Base-by-base conservation (phyloP, 1,140 invertebrate genomes). In the Saccostrea glomerata region DNA sequence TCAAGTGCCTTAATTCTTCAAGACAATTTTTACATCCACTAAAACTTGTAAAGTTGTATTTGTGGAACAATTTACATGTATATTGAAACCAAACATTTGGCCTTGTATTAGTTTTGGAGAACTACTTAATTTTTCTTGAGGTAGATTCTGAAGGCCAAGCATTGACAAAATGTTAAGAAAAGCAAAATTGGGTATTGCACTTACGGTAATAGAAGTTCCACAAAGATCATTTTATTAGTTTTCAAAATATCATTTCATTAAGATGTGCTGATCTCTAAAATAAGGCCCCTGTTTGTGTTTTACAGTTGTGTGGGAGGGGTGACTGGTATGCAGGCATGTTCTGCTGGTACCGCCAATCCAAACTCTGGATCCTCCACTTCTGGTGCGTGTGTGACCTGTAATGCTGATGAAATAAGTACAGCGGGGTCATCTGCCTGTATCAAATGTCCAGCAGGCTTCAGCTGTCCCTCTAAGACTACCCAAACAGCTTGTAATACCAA, bases 271-370 rank as follows among this genome's bases (percentile, higher is more conserved):
- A 20, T 20, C 58, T 63, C 15, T 63, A 63, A 15, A 63, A 20
- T 63, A 20, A 63, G 58, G n/a, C 6, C 15, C 15, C 15, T 7
- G 5, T 40, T 86, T 60, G 85, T 85, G 23, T 86, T 84, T 90
- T 92, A 3, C 89, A 93, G 93, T 84, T 93, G 93, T 90, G n/a
- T 83, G 0, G 92, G 92, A 23, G 88, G 73, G 11, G 73, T 17
- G 1, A 66, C 47, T 36, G 23, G 87, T 9, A 89, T 82, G 82
- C 84, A 70, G 66, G 70, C 92, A 25, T 93, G 93, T 85, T 23
- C 30, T 82, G 90, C 89, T 12, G 93, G 93, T 20, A 91, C 86
- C 17, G 90, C 86, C 73, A 93, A 93, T 82, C 47, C 82, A 17
- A 90, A 82, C 40, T 77, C 82, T 12, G 92, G 92, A 5, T 85